phyloP scores from a whole-genome alignment of 2,888 invertebrate species.

The Scaptomyza polygonia region DNA sequence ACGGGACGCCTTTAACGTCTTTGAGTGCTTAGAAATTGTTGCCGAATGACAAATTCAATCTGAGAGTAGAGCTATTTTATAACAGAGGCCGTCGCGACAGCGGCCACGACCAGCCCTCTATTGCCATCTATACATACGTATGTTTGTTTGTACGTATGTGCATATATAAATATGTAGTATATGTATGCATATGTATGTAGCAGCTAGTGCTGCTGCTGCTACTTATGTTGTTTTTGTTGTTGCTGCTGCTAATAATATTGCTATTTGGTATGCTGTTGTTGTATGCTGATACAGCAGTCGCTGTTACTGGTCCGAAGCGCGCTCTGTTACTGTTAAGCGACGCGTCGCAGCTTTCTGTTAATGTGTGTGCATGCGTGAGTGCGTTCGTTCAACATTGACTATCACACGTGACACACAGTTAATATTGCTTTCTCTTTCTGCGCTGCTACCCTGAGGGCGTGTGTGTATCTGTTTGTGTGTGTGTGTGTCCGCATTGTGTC shows the following conservation, averaged over 20 bases:
- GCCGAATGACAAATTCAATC: slow-evolving; percentile 72
- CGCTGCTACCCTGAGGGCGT: not conserved
- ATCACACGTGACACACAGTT: slow-evolving; percentile 49
- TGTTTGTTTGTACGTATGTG: not conserved
- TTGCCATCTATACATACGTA: slow-evolving; percentile 19
- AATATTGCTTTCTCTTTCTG: slow-evolving; percentile 37
- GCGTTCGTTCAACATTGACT: slow-evolving; percentile 18
- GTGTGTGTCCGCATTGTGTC: slow-evolving; percentile 6
- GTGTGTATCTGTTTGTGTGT: slow-evolving; percentile 2
- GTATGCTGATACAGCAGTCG: slow-evolving; percentile 5
- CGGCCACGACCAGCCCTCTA: slow-evolving; percentile 47
- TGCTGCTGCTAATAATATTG: slow-evolving; percentile 2
- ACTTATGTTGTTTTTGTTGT: slow-evolving; percentile 13
- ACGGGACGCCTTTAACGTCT: slow-evolving; percentile 61
- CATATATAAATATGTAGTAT: not conserved
- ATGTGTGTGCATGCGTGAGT: slow-evolving; percentile 5
- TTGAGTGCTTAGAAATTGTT: slow-evolving; percentile 70
- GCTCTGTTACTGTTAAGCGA: slow-evolving; percentile 40
- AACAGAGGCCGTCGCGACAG: slow-evolving; percentile 50
- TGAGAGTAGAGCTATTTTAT: slow-evolving; percentile 72
- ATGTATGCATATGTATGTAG: slow-evolving; percentile 11
- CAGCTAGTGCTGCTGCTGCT: slow-evolving; percentile 10
- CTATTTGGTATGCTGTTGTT: slow-evolving; percentile 9
- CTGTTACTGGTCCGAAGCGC: slow-evolving; percentile 23
- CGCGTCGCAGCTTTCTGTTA: slow-evolving; percentile 11